Base-by-base conservation (phyloP, 2,888 invertebrate genomes). In the Tachystola acroxantha region DNA sequence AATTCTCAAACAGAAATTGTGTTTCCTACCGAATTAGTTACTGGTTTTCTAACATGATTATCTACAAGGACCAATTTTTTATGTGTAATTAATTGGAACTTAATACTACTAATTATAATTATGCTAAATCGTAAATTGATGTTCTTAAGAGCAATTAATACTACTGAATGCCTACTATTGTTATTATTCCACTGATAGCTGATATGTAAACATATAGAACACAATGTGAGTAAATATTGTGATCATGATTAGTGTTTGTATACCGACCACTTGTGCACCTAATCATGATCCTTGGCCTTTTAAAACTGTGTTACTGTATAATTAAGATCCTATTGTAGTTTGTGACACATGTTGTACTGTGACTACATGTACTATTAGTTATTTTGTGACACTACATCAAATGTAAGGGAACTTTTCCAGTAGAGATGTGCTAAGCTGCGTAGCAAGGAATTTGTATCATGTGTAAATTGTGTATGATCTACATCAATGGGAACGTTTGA, bases 301-400 rank as follows among this genome's bases (percentile, higher is more conserved):
- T 46, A 40, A 40, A 36, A 46, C 36, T 37, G 30, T 46, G 44
- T 40, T 39, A 39, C 40, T 31, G 39, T 34, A 42, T 37, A 39
- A 47, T 43, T 42, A 34, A 25, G 25, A 25, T 25, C 25, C 25
- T 25, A 16, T 16, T 16, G n/a, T n/a, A n/a, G n/a, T n/a, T n/a
- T n/a, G 16, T 16, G 16, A 16, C 16, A n/a, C 26, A 43, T 40
- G 40, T 24, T 24, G 7, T 7, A 6, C 20, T 20, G 20, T 20
- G 20, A 4, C 20, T 6, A 20, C 7, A 22, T 7, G 20, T 7
- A 20, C 5, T 7, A 20, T 7, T 20, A 20, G 5, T 6, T 20
- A 6, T 4, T 7, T 7, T 6, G 20, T 20, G 20, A 6, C 16
- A 26, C 25, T 29, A 40, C 34, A 9, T n/a, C n/a, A n/a, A n/a